phyloP scores from a whole-genome alignment of 64 coral and sea anemone species.

The Astreopora myriophthalma region DNA sequence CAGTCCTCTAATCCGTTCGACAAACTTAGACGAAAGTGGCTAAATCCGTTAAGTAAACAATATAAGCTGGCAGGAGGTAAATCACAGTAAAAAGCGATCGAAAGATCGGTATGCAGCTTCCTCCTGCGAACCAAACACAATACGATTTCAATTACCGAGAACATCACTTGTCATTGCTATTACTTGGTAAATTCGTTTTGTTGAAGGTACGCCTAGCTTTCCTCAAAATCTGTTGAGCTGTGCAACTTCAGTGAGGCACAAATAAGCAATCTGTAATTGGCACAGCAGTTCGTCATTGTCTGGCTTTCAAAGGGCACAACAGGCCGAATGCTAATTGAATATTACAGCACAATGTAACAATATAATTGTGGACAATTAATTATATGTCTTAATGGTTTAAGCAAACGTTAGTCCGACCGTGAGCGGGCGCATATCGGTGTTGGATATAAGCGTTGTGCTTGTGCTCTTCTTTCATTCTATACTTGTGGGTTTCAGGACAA shows the following conservation, averaged over 20 bases:
- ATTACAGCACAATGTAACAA: conserved; percentile 95
- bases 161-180: neutral
- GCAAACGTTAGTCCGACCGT: conserved; percentile 51
- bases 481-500: conserved; percentile 36
- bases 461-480: neutral
- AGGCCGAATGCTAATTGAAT: conserved; percentile 88
- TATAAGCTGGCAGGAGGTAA: conserved; percentile 28
- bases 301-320: conserved; percentile 52
- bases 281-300: conserved; percentile 47
- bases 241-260: conserved; percentile 1
- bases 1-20: neutral
- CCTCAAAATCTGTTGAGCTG: conserved; percentile 42
- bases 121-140: neutral
- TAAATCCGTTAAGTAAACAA: conserved; percentile 61
- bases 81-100: neutral
- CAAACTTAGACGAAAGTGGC: conserved; percentile 6
- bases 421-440: conserved; percentile 53
- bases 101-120: neutral
- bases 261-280: conserved; percentile 44
- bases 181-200: neutral
- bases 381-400: conserved; percentile 86
- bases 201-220: neutral
- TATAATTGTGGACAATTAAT: conserved; percentile 96
- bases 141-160: neutral
- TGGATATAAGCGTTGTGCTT: conserved; percentile 37